Conservation (phyloP, 2,797 vertebrate genomes). For the Holocentrus rufus region DNA sequence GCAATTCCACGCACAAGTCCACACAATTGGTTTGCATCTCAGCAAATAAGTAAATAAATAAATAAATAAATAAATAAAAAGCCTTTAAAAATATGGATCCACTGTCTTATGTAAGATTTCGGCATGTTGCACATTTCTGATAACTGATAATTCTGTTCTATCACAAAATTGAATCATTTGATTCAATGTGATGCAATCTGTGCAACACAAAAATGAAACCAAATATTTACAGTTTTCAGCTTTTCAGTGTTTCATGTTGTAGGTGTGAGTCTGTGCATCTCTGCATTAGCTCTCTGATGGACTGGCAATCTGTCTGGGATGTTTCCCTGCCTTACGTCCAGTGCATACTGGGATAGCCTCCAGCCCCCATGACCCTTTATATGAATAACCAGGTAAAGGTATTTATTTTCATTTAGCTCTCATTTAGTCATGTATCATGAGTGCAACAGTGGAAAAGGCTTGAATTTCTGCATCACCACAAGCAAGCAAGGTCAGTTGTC, state of each 20-base stretch:
- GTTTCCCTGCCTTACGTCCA: slow-evolving; percentile 42
- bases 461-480: too few species aligned
- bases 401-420: slow-evolving; percentile 31
- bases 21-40: slow-evolving; percentile 2
- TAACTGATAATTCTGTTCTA: slow-evolving; percentile 9
- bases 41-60: neutral
- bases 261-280: slow-evolving; percentile 49
- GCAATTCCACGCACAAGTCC: neutral
- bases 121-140: slow-evolving; percentile 7
- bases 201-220: too few species aligned
- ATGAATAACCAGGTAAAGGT: slow-evolving; percentile 46
- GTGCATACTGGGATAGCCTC: slow-evolving; percentile 40
- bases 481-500: too few species aligned
- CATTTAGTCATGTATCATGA: neutral
- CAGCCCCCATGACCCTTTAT: slow-evolving; percentile 33
- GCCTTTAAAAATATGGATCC: neutral
- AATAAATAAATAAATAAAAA: too few species aligned
- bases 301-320: slow-evolving; percentile 32
- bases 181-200: too few species aligned
- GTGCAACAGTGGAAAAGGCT: too few species aligned
- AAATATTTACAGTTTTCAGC: too few species aligned
- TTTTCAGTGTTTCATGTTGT: slow-evolving; percentile 23
- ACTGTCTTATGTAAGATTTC: neutral
- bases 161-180: too few species aligned
- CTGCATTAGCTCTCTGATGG: slow-evolving; percentile 47